Percentiles rank a stretch among this genome's conserved stretches.
phyloP scores from a whole-genome alignment of 2,113 vertebrate species.

The Epinephelus fuscoguttatus region DNA sequence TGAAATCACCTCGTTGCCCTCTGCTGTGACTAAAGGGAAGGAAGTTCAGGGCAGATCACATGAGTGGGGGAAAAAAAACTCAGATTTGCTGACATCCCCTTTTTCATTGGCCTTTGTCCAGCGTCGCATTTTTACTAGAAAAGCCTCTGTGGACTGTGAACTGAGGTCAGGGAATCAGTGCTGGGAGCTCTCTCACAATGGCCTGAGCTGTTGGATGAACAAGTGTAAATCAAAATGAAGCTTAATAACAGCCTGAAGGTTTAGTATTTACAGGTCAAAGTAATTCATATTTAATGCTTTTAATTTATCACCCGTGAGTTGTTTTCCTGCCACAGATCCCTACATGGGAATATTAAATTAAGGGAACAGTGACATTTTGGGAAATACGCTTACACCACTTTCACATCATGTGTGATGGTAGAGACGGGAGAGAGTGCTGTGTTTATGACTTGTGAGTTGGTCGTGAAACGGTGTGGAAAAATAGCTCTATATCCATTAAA shows the following conservation, averaged over 20 bases:
- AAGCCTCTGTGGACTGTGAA: slow-evolving; percentile 56
- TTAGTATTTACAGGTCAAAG: slow-evolving; percentile 2
- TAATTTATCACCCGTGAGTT: not conserved
- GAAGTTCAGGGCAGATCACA: slow-evolving; percentile 72
- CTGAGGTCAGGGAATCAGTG: slow-evolving; percentile 46
- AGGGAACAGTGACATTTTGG: not conserved
- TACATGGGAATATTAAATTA: too few species aligned
- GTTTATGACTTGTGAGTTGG: not conserved
- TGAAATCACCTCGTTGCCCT: slow-evolving; percentile 25
- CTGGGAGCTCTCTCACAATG: slow-evolving; percentile 22
- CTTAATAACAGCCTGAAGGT: not conserved
- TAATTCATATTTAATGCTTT: not conserved
- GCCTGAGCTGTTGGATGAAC: slow-evolving; percentile 2
- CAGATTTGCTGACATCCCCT: slow-evolving; percentile 73
- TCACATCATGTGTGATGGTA: not conserved
- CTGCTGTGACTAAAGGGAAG: slow-evolving; percentile 60
- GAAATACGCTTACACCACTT: not conserved
- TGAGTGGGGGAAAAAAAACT: slow-evolving; percentile 55
- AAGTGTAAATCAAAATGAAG: slow-evolving; percentile 8
- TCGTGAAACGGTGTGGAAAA: not conserved
- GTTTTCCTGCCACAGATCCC: not conserved
- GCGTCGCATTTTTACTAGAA: slow-evolving; percentile 54
- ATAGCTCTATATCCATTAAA: not conserved
- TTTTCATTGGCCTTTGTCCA: slow-evolving; percentile 76
- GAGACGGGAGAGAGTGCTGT: not conserved